These are phyloP conservation scores for Serranus cabrilla DNA, from an alignment of 2,797 vertebrate genomes.

Conservation along the genomic window DNA sequence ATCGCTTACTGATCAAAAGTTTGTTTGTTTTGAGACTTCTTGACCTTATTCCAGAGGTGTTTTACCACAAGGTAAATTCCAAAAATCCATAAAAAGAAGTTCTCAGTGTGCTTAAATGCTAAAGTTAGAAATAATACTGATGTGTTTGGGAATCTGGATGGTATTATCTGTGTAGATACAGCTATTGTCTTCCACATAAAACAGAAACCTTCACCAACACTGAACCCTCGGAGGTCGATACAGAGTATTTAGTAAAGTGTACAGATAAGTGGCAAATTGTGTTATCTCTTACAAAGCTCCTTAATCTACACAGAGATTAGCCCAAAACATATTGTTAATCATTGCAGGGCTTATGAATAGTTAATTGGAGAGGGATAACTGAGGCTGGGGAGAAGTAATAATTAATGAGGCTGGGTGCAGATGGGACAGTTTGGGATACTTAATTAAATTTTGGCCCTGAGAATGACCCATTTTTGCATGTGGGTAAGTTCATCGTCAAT, in stretches of 20 bases:
- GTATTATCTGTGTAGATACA: background rate
- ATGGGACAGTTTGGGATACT: slow-evolving; percentile 71
- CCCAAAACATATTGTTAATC: slow-evolving; percentile 77
- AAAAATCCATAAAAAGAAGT: background rate
- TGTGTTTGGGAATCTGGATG: background rate
- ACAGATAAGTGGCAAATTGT: slow-evolving; percentile 52
- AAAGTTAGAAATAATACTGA: background rate
- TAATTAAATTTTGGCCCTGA: slow-evolving; percentile 76
- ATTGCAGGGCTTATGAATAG: slow-evolving; percentile 82
- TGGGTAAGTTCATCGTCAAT: slow-evolving; percentile 24
- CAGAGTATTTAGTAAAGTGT: slow-evolving; percentile 40
- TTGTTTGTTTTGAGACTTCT: background rate
- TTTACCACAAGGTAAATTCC: background rate
- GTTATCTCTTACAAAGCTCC: slow-evolving; percentile 60
- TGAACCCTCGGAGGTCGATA: slow-evolving; percentile 33
- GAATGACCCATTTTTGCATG: slow-evolving; percentile 70
- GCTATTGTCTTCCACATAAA: background rate
- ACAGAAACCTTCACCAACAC: background rate
- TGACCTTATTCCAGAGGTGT: background rate
- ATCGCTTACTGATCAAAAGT: background rate
- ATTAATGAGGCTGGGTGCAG: slow-evolving; percentile 83
- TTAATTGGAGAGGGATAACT: slow-evolving; percentile 77
- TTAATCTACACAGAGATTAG: slow-evolving; percentile 78
- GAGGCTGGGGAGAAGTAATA: slow-evolving; percentile 78
- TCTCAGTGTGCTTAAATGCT: background rate